These are phyloP conservation scores for Thalpophila matura DNA, from an alignment of 2,888 invertebrate genomes.

Conservation along the genomic window DNA sequence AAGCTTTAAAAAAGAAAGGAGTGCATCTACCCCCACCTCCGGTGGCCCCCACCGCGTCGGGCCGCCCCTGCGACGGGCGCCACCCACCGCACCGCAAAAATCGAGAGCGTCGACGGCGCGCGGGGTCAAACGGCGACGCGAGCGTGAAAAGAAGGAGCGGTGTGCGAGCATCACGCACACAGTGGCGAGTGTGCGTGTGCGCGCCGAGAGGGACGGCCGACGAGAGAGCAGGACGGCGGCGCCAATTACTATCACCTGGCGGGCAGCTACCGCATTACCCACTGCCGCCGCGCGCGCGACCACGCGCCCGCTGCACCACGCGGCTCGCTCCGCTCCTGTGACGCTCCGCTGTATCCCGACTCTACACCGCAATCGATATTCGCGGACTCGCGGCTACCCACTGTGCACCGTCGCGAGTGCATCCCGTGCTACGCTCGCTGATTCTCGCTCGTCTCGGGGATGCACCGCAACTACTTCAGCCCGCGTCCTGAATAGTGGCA, in stretches of 20 bases:
- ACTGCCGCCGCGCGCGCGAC: slow-evolving; percentile 91
- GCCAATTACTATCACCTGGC: slow-evolving; percentile 92
- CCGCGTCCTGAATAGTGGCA: slow-evolving; percentile 70
- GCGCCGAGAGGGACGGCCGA: slow-evolving; percentile 89
- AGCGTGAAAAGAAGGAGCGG: slow-evolving; percentile 90
- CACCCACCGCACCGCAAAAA: slow-evolving; percentile 93
- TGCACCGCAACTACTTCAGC: slow-evolving; percentile 67
- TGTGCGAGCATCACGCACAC: slow-evolving; percentile 85
- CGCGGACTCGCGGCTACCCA: slow-evolving; percentile 66
- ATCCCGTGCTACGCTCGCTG: slow-evolving; percentile 68
- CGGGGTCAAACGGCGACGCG: slow-evolving; percentile 91
- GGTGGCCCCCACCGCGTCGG: slow-evolving; percentile 83
- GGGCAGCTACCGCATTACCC: slow-evolving; percentile 92
- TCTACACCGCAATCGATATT: slow-evolving; percentile 82
- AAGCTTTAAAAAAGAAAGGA: slow-evolving; percentile 91
- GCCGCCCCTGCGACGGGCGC: slow-evolving; percentile 90
- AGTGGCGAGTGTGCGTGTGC: slow-evolving; percentile 83
- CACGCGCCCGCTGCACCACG: slow-evolving; percentile 90
- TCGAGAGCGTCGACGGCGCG: slow-evolving; percentile 91
- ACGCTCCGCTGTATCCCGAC: slow-evolving; percentile 74
- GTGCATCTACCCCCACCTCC: slow-evolving; percentile 89
- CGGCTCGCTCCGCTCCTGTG: slow-evolving; percentile 81
- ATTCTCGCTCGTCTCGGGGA: slow-evolving; percentile 65
- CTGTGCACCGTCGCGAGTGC: slow-evolving; percentile 72
- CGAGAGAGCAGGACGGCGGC: slow-evolving; percentile 89